Evolutionary conservation across 1,140 invertebrate species (phyloP).

Genomic region (Macrobrachium nipponense): DNA sequence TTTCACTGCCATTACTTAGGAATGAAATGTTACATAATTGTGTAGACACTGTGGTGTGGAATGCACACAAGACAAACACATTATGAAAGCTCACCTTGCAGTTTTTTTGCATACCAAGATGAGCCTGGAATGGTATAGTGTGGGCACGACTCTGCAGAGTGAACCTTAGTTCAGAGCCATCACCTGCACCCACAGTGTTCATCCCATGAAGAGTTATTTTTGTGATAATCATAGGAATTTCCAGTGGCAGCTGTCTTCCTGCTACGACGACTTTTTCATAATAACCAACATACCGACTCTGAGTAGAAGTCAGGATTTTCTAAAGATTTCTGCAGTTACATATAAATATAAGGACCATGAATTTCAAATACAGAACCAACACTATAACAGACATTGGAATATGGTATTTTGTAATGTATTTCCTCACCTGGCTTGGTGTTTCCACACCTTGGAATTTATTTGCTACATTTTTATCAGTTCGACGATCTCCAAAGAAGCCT

Average conservation of each 20-base stretch:
- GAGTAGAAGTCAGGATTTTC: constrained; percentile 46
- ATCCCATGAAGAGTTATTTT: constrained; percentile 68
- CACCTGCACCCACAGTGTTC: constrained; percentile 69
- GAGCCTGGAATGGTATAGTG: constrained; percentile 68
- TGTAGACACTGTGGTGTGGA: constrained; percentile 4
- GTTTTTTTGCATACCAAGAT: constrained; percentile 68
- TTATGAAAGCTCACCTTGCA: constrained; percentile 68
- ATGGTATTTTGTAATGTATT: background rate
- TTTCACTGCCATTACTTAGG: background rate
- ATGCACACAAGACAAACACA: background rate
- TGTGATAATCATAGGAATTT: constrained; percentile 67
- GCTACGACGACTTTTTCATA: constrained; percentile 71
- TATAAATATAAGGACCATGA: background rate
- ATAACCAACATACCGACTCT: constrained; percentile 74
- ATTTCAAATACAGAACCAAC: background rate
- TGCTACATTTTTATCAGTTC: constrained; percentile 72
- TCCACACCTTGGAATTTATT: constrained; percentile 74
- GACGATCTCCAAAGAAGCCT: constrained; percentile 72
- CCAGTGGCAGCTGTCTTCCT: constrained; percentile 68
- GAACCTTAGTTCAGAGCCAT: constrained; percentile 71
- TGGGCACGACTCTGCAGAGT: constrained; percentile 67
- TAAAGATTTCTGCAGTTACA: background rate
- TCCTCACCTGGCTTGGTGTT: constrained; percentile 66
- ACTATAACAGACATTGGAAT: background rate
- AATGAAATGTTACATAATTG: background rate